A percentile compares a stretch with the other conserved stretches of the same genome.
Evolutionary conservation across 2,888 invertebrate genomes (phyloP).

Genomic region (Phortica magna): DNA sequence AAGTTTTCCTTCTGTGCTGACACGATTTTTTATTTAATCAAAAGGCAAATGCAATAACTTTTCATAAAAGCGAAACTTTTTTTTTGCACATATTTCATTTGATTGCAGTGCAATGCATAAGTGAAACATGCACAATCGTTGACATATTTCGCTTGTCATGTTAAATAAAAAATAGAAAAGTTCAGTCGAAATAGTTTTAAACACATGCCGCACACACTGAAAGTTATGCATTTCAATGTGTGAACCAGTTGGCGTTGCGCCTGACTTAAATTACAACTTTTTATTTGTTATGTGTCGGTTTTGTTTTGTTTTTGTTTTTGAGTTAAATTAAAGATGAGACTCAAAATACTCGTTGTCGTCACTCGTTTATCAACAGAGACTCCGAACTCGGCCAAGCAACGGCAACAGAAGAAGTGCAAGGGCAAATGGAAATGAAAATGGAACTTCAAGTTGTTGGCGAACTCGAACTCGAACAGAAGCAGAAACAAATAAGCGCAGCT

Average conservation of each 20-base stretch:
- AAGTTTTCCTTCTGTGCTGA: not conserved
- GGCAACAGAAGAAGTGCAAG: not conserved
- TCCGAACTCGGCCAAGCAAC: not conserved
- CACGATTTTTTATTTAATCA: constrained; percentile 14
- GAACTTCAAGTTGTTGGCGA: not conserved
- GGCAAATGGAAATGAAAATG: not conserved
- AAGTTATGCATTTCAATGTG: not conserved
- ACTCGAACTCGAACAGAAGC: not conserved
- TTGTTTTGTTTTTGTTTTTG: not conserved
- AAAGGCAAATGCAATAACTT: constrained; percentile 21
- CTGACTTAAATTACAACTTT: not conserved
- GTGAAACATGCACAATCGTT: constrained; percentile 13
- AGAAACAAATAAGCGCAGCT: constrained; percentile 11
- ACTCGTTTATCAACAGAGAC: not conserved
- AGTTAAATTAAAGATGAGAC: not conserved
- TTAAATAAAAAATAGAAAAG: constrained; percentile 1
- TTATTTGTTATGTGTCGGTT: not conserved
- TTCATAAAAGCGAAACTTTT: not conserved
- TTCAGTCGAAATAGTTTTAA: not conserved
- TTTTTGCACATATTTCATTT: not conserved
- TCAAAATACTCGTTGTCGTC: not conserved
- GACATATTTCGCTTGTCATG: constrained; percentile 12
- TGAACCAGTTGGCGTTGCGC: not conserved
- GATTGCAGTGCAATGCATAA: not conserved
- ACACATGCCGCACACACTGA: not conserved